These are phyloP conservation scores for Schlechtendalia chinensis DNA, from an alignment of 1,140 invertebrate genomes.

Conservation along the genomic window DNA sequence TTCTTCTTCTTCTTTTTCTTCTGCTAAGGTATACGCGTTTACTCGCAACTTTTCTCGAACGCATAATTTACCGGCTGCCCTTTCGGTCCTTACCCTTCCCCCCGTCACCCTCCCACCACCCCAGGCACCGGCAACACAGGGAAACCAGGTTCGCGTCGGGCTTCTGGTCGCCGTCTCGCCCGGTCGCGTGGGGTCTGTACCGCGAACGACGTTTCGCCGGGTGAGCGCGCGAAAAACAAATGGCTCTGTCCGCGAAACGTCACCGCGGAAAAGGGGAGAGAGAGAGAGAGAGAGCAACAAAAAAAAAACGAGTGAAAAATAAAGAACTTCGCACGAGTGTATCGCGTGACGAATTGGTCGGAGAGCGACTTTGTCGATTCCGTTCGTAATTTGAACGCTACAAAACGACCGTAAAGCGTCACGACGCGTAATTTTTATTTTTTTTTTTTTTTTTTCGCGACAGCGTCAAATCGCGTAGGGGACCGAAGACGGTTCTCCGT, in stretches of 20 bases:
- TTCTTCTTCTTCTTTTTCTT: not conserved
- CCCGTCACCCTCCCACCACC: not conserved
- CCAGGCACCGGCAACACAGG: too few relatives aligned
- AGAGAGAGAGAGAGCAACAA: not conserved
- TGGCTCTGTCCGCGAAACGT: slow-evolving; percentile 28
- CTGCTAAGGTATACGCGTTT: too few relatives aligned
- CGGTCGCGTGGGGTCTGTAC: too few relatives aligned
- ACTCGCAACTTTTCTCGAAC: not conserved
- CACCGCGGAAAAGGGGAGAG: slow-evolving; percentile 9
- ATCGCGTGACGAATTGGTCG: slow-evolving; percentile 27
- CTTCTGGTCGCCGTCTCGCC: not conserved
- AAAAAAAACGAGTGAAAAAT: slow-evolving; percentile 24
- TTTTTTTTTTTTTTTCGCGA: too few relatives aligned
- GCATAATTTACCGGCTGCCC: slow-evolving; percentile 41
- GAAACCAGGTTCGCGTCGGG: too few relatives aligned
- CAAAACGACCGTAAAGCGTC: slow-evolving; percentile 43
- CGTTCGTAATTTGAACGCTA: slow-evolving; percentile 16
- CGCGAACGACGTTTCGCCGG: not conserved
- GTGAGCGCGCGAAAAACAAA: not conserved
- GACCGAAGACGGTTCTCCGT: not conserved
- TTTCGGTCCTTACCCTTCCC: not conserved
- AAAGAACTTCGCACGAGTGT: slow-evolving; percentile 26
- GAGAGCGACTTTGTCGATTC: slow-evolving; percentile 43
- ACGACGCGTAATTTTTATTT: slow-evolving; percentile 38
- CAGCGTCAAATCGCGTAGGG: not conserved